Evolutionary conservation across 2,113 vertebrate genomes (phyloP).

Genomic region (Sylvia atricapilla): DNA sequence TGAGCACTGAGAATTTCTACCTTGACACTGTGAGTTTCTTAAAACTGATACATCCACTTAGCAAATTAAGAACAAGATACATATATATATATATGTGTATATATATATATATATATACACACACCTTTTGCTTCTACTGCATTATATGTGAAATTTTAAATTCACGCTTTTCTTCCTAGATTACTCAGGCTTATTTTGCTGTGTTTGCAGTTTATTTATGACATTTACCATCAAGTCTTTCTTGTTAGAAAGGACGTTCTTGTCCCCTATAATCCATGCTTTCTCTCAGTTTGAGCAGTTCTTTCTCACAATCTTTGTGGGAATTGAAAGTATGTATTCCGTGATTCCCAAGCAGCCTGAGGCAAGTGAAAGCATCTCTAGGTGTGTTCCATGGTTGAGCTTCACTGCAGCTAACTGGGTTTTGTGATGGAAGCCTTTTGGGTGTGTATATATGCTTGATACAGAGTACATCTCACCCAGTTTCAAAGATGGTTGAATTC

Average conservation of each 20-base stretch:
- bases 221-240: background rate
- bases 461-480: background rate
- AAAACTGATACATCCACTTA: background rate
- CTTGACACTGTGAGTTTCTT: background rate
- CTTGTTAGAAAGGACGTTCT: background rate
- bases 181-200: background rate
- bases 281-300: background rate
- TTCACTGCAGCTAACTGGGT: background rate
- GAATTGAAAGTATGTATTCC: background rate
- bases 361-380: background rate
- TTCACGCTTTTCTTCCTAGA: background rate
- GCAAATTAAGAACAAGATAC: background rate
- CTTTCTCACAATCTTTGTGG: background rate
- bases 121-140: background rate
- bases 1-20: background rate
- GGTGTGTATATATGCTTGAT: background rate
- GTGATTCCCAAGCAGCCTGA: background rate
- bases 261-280: background rate
- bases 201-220: background rate
- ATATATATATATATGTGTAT: accelerated
- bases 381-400: background rate
- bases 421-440: background rate
- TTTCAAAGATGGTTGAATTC: background rate
- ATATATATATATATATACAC: accelerated
- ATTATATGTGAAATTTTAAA: background rate